Evolutionary conservation across 2,888 invertebrate genomes (phyloP).

Genomic region (Hypercompe scribonia): DNA sequence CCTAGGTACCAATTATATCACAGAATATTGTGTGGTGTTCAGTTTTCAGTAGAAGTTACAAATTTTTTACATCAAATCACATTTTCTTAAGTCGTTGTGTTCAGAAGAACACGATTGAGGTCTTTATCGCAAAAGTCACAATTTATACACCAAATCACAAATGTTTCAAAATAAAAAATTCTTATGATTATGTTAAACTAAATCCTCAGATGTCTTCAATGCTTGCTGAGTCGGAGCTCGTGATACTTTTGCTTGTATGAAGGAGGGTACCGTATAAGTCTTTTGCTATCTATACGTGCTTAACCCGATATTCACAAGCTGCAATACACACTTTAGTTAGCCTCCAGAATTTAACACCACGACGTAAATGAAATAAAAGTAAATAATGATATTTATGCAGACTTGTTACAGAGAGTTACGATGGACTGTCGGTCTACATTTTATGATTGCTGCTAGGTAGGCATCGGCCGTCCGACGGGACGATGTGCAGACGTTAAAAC

Average conservation of each 20-base stretch:
- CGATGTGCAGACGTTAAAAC: conserved; percentile 73
- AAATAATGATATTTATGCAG: conserved; percentile 48
- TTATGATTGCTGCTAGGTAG: conserved; percentile 74
- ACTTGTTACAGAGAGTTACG: conserved; percentile 63
- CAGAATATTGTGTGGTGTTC: conserved; percentile 80
- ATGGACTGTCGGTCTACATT: conserved; percentile 67
- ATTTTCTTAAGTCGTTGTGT: conserved; percentile 76
- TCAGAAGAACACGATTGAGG: conserved; percentile 70
- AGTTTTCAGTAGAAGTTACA: conserved; percentile 67
- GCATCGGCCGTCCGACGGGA: conserved; percentile 72
- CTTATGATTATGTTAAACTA: conserved; percentile 78
- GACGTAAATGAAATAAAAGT: conserved; percentile 34
- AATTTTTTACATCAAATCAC: conserved; percentile 78
- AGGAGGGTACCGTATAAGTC: conserved; percentile 64
- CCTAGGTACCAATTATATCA: conserved; percentile 81
- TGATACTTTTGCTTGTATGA: conserved; percentile 78
- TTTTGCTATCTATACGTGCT: conserved; percentile 71
- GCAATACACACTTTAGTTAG: conserved; percentile 70
- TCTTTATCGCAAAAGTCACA: conserved; percentile 70
- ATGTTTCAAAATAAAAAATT: conserved; percentile 80
- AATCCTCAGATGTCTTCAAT: conserved; percentile 96
- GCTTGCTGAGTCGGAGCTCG: conserved; percentile 93
- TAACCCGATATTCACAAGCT: conserved; percentile 72
- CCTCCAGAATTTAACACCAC: conserved; percentile 38
- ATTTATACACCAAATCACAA: conserved; percentile 75